These are phyloP conservation scores for Ommatoiulus sabulosus DNA, from an alignment of 2,888 invertebrate genomes.

Conservation along the genomic window DNA sequence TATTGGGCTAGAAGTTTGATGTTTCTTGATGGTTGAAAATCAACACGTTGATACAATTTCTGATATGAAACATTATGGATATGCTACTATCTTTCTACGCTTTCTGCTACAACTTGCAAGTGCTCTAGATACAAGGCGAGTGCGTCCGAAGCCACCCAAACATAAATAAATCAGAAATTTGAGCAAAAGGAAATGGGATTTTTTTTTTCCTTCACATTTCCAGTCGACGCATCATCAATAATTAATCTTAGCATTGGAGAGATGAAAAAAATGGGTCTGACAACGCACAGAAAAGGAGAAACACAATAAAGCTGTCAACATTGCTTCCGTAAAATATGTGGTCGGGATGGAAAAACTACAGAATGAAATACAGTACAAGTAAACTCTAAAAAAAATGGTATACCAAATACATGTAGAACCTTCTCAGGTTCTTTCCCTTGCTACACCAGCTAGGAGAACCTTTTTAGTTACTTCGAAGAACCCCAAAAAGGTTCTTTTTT, in stretches of 20 bases:
- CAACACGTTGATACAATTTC: neutral
- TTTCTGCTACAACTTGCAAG: neutral
- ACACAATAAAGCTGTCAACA: slow-evolving; percentile 41
- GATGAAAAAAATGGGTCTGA: slow-evolving; percentile 20
- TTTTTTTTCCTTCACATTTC: slow-evolving; percentile 39
- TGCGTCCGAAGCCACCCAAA: neutral
- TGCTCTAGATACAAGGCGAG: neutral
- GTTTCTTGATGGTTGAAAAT: neutral
- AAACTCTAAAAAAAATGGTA: neutral
- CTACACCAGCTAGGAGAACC: too few relatives aligned
- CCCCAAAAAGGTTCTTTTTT: too few relatives aligned
- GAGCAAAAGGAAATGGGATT: slow-evolving; percentile 45
- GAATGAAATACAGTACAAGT: neutral
- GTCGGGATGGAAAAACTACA: neutral
- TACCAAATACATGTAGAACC: neutral
- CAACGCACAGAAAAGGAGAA: neutral
- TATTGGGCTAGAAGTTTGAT: too few relatives aligned
- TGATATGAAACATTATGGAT: neutral
- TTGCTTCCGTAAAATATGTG: slow-evolving; percentile 10
- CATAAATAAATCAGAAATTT: slow-evolving; percentile 47
- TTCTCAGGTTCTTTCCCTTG: too few relatives aligned
- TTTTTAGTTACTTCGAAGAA: too few relatives aligned
- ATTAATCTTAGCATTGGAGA: slow-evolving; percentile 22
- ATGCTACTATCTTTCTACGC: neutral
- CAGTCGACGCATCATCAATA: slow-evolving; percentile 47